Percentiles rank a stretch among this genome's conserved stretches.
Evolutionary conservation across 2,888 invertebrate genomes (phyloP).

Genomic region (Deroplatys truncata): DNA sequence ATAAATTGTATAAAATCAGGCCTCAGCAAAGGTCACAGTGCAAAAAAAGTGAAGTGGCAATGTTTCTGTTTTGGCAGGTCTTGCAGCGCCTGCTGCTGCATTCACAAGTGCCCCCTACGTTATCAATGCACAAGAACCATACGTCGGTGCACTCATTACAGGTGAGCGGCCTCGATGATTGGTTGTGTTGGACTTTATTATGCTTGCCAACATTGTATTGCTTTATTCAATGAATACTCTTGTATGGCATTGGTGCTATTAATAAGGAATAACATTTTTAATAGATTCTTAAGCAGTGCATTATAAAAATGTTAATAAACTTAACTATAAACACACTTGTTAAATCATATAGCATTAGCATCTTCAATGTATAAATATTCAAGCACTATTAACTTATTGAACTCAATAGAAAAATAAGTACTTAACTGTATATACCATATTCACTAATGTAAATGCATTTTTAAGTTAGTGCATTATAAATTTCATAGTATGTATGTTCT

Average conservation of each 20-base stretch:
- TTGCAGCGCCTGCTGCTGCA: constrained; percentile 41
- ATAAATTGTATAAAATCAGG: neutral
- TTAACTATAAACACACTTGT: neutral
- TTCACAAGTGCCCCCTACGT: constrained; percentile 71
- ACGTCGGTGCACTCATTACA: constrained; percentile 76
- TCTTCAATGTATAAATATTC: neutral
- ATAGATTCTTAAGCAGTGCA: neutral
- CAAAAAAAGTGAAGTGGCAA: neutral
- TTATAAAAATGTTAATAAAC: neutral
- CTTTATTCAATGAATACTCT: neutral
- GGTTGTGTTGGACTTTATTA: neutral
- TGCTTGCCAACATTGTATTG: neutral
- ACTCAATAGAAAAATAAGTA: neutral
- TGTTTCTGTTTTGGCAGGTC: constrained; percentile 35
- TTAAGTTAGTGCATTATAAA: no score
- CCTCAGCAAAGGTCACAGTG: neutral
- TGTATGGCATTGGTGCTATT: neutral
- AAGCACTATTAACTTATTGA: neutral
- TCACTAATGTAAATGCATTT: neutral
- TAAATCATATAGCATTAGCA: neutral
- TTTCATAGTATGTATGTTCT: no score
- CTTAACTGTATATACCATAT: neutral
- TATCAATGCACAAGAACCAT: constrained; percentile 83
- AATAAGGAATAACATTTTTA: neutral
- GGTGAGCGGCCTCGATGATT: constrained; percentile 37